phyloP scores from a whole-genome alignment of 2,797 vertebrate species.

The Myoxocephalus aenaeus region DNA sequence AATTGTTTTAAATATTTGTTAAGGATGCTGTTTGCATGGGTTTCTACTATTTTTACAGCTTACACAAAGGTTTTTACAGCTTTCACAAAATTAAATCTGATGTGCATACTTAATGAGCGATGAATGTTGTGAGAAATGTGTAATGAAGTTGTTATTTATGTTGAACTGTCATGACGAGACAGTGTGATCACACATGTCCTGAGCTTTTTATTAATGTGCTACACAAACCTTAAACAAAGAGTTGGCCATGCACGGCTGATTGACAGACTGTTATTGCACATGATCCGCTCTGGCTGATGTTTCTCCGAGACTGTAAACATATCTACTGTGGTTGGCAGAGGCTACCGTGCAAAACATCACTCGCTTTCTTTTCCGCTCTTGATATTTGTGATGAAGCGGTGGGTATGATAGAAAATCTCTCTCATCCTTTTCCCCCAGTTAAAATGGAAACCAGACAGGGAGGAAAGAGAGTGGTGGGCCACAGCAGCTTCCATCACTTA shows the following conservation, averaged over 20 bases:
- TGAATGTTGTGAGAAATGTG: constrained; percentile 43
- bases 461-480: constrained; percentile 71
- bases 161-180: constrained; percentile 15
- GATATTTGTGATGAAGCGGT: constrained; percentile 72
- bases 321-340: constrained; percentile 52
- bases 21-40: not conserved
- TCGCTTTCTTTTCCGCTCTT: constrained; percentile 61
- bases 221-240: constrained; percentile 39
- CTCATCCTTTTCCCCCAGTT: constrained; percentile 70
- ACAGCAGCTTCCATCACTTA: constrained; percentile 77
- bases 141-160: constrained; percentile 33
- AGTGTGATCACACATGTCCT: constrained; percentile 47
- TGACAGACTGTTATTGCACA: constrained; percentile 61
- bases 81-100: not conserved
- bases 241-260: constrained; percentile 34
- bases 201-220: constrained; percentile 31
- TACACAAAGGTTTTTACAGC: not conserved
- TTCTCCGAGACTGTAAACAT: constrained; percentile 57
- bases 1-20: not conserved
- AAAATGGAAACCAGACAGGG: constrained; percentile 75
- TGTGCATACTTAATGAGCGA: constrained; percentile 20
- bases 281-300: constrained; percentile 51
- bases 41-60: not conserved
- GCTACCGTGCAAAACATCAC: constrained; percentile 61
- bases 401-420: constrained; percentile 75